Evolutionary conservation across 2,888 invertebrate species (phyloP).

Genomic region (Tetheella fluctuosa): DNA sequence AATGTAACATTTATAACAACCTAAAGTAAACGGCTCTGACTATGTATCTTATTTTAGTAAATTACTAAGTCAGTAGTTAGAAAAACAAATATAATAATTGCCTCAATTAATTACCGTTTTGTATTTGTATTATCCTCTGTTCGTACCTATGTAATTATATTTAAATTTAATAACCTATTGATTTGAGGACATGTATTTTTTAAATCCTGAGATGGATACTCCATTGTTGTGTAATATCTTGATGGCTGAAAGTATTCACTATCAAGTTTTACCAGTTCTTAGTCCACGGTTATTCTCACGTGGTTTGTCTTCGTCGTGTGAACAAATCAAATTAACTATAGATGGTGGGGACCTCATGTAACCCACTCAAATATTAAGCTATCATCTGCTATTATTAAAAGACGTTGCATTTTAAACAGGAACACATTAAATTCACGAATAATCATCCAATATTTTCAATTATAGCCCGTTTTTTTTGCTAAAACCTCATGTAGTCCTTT

Average conservation of each 20-base stretch:
- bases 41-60: not conserved
- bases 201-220: too few species aligned
- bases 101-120: not conserved
- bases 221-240: not conserved
- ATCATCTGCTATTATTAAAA: too few species aligned
- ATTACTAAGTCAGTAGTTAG: not conserved
- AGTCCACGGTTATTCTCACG: not conserved
- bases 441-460: not conserved
- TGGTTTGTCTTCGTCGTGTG: not conserved
- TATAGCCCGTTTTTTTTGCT: not conserved
- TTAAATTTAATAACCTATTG: not conserved
- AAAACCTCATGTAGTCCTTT: not conserved
- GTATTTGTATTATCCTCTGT: not conserved
- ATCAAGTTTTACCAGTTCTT: not conserved
- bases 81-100: not conserved
- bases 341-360: too few species aligned
- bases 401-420: too few species aligned
- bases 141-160: not conserved
- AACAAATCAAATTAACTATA: too few species aligned
- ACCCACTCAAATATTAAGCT: too few species aligned
- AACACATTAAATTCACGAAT: not conserved
- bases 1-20: too few species aligned
- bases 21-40: not conserved
- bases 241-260: not conserved
- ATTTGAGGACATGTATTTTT: not conserved